phyloP scores from a whole-genome alignment of 30 jellyfish, hydroid and myxozoan genomes.

The Aurelia sp. region DNA sequence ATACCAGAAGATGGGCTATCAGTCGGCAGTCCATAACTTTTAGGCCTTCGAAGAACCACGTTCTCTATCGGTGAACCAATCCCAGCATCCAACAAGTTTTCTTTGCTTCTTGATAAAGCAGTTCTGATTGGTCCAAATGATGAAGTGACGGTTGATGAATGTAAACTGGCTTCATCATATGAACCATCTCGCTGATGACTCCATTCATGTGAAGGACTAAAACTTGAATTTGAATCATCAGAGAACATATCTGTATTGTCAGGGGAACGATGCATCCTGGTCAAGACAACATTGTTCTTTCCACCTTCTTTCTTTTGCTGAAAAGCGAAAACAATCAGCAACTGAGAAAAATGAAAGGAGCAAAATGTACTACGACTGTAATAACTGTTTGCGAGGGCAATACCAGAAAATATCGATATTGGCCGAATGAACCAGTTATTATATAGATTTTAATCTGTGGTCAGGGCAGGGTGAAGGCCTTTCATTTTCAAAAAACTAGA shows the following conservation, averaged over 20 bases:
- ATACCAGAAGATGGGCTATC: constrained; percentile 75
- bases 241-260: constrained; percentile 59
- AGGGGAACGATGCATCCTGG: constrained; percentile 65
- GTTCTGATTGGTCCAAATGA: constrained; percentile 88
- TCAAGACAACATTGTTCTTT: constrained; percentile 29
- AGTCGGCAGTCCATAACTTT: constrained; percentile 1
- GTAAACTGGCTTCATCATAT: constrained; percentile 52
- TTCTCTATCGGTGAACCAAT: constrained; percentile 28
- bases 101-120: constrained; percentile 88
- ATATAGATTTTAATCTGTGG: too few species aligned
- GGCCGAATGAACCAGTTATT: too few species aligned
- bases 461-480: too few species aligned
- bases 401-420: too few species aligned
- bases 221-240: constrained; percentile 79
- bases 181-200: constrained; percentile 6
- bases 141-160: constrained; percentile 55
- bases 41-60: constrained; percentile 44
- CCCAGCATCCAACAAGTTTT: constrained; percentile 64
- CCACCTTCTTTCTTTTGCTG: constrained; percentile 65
- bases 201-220: constrained; percentile 60
- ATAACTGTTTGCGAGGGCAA: too few species aligned
- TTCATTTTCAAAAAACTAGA: too few species aligned
- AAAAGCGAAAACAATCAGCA: background rate
- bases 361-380: too few species aligned
- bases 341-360: too few species aligned